A percentile compares a stretch with the other conserved stretches of the same genome.
These are phyloP conservation scores for Lucilia sericata DNA, from an alignment of 1,140 invertebrate genomes.

Conservation along the genomic window DNA sequence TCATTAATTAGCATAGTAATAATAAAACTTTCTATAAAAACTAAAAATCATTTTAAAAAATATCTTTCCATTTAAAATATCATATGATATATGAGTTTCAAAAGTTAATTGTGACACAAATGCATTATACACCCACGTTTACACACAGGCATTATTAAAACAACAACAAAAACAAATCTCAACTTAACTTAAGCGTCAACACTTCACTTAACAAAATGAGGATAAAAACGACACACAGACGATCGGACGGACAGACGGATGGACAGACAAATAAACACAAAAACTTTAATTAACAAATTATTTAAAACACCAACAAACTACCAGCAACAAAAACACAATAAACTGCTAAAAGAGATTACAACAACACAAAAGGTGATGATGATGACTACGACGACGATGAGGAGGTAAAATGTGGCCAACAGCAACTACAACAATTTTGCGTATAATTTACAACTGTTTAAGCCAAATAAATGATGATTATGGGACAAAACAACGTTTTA, in stretches of 20 bases:
- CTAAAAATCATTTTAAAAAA: too few relatives aligned
- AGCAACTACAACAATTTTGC: conserved; percentile 3
- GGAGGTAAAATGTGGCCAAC: neutral
- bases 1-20: too few relatives aligned
- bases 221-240: too few relatives aligned
- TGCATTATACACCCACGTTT: conserved; percentile 28
- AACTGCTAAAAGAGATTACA: conserved; percentile 1
- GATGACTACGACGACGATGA: neutral
- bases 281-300: conserved; percentile 43
- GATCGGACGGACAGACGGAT: too few relatives aligned
- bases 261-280: conserved; percentile 4
- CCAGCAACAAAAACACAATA: neutral
- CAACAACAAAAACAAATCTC: conserved; percentile 5
- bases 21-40: too few relatives aligned
- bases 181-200: conserved; percentile 2
- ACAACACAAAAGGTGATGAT: neutral
- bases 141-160: neutral
- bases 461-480: conserved; percentile 40
- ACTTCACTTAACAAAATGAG: conserved; percentile 32
- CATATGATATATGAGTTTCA: neutral
- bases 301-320: conserved; percentile 29
- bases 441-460: conserved; percentile 43
- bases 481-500: conserved; percentile 42
- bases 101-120: neutral
- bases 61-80: conserved; percentile 18